These are phyloP conservation scores for Sorex fumeus DNA, from an alignment of 2,113 vertebrate species.

Conservation along the genomic window DNA sequence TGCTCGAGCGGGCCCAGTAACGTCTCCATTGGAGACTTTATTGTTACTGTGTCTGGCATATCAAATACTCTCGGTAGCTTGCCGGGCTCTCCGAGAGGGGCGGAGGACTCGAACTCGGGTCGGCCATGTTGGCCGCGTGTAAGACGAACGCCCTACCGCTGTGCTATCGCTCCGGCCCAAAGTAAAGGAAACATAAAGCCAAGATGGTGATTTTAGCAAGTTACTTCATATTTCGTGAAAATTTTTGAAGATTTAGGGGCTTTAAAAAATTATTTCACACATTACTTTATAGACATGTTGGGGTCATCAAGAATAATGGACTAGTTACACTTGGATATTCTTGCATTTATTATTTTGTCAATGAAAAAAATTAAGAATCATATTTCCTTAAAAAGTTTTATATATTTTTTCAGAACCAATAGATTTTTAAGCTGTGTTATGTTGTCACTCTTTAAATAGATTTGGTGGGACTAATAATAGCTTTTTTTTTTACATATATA, in stretches of 20 bases:
- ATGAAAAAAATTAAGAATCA: neutral
- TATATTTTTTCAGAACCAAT: neutral
- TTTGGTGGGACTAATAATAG: neutral
- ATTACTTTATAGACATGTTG: neutral
- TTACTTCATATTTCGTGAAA: neutral
- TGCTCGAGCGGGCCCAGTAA: too few species aligned
- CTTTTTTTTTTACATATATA: neutral
- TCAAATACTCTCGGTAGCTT: too few species aligned
- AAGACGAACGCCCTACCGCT: too few species aligned
- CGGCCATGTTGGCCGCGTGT: too few species aligned
- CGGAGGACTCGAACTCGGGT: too few species aligned
- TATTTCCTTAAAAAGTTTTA: constrained; percentile 26
- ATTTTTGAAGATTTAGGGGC: neutral
- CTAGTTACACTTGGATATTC: neutral
- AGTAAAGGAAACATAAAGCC: neutral
- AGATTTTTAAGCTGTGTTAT: neutral
- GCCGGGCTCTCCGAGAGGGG: too few species aligned
- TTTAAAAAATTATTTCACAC: neutral
- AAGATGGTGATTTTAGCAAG: neutral
- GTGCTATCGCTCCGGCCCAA: too few species aligned
- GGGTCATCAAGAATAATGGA: neutral
- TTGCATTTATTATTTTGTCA: neutral
- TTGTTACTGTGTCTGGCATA: too few species aligned
- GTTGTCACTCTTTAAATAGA: neutral
- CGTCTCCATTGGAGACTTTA: too few species aligned